phyloP scores from a whole-genome alignment of 2,797 vertebrate genomes.

The Pachyuromys duprasi region DNA sequence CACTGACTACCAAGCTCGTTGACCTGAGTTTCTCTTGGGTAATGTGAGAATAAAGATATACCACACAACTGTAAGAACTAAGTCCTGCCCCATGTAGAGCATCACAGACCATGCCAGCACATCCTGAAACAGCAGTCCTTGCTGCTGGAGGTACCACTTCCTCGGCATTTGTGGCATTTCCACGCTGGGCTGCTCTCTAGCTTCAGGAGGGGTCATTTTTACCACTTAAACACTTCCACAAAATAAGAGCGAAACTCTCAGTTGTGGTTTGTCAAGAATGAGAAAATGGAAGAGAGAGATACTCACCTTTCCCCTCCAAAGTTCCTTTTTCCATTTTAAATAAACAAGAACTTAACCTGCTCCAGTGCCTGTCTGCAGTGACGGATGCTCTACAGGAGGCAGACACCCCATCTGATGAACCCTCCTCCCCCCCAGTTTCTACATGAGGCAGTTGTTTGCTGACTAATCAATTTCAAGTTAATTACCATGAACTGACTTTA shows the following conservation, averaged over 20 bases:
- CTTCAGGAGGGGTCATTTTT: background rate
- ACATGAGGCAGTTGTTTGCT: background rate
- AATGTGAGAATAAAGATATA: background rate
- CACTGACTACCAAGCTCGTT: background rate
- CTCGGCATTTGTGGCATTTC: background rate
- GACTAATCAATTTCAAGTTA: slow-evolving; percentile 62
- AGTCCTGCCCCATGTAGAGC: background rate
- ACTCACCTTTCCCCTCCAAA: background rate
- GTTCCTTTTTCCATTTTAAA: slow-evolving; percentile 33
- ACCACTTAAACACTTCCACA: slow-evolving; percentile 16
- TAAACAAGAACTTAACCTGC: background rate
- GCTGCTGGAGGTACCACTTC: background rate
- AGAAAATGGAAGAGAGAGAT: background rate
- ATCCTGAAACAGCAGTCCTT: background rate
- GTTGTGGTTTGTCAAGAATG: background rate
- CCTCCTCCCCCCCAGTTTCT: background rate
- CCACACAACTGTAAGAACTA: background rate
- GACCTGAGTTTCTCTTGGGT: background rate
- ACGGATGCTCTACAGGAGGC: accelerated
- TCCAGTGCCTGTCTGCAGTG: background rate
- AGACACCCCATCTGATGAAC: background rate
- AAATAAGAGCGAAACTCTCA: background rate
- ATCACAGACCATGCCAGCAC: background rate
- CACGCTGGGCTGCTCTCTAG: background rate
- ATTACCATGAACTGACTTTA: background rate